Evolutionary conservation across 2,888 invertebrate species (phyloP).

Genomic region (Volucella bombylans): DNA sequence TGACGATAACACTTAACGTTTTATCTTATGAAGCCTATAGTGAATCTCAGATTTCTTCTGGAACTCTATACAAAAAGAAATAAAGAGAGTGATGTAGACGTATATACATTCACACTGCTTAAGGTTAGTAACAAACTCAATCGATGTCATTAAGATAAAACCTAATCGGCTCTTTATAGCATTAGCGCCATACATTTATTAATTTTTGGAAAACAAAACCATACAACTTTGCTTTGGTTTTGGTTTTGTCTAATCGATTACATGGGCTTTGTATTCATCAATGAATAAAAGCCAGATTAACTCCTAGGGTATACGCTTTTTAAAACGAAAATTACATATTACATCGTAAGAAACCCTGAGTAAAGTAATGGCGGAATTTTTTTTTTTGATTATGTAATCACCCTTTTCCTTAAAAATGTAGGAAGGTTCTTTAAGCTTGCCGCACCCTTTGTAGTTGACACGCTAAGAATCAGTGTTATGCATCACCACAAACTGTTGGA

Average conservation of each 20-base stretch:
- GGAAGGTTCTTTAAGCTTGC: conserved; percentile 8
- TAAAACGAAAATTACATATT: background rate
- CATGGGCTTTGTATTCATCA: background rate
- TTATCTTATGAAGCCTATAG: background rate
- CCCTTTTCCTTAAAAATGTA: background rate
- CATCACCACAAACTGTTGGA: conserved; percentile 18
- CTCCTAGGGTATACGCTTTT: background rate
- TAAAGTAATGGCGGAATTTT: conserved; percentile 1
- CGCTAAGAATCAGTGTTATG: conserved; percentile 31
- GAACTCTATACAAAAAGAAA: background rate
- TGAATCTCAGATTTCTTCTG: background rate
- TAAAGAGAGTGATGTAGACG: background rate
- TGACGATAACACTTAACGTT: background rate
- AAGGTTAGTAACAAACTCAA: background rate
- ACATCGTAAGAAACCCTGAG: background rate
- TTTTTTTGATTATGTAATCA: background rate
- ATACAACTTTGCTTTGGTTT: conserved; percentile 20
- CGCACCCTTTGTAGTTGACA: conserved; percentile 18
- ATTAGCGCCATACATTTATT: conserved; percentile 28
- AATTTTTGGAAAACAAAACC: conserved; percentile 19
- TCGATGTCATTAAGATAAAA: conserved; percentile 15
- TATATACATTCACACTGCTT: background rate
- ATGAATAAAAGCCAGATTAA: conserved; percentile 1
- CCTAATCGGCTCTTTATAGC: background rate
- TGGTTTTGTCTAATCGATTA: conserved; percentile 34